These are phyloP conservation scores for Eupeodes latifasciatus DNA, from an alignment of 2,888 invertebrate species.

Conservation along the genomic window DNA sequence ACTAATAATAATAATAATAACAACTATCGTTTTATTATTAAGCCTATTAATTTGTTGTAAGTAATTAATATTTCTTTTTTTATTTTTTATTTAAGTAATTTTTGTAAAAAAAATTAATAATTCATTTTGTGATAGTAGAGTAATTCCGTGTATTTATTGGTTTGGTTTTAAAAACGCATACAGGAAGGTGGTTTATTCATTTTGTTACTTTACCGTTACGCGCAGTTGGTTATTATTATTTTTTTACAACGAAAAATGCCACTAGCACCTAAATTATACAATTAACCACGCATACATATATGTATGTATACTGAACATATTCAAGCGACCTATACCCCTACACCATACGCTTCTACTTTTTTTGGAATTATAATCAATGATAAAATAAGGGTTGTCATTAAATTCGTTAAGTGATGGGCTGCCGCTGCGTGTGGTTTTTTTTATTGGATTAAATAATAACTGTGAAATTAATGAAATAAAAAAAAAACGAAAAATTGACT, in stretches of 20 bases:
- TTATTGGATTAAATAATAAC: conserved; percentile 8
- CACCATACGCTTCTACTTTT: background rate
- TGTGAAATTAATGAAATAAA: conserved; percentile 17
- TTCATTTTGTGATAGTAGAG: conserved; percentile 36
- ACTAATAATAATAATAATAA: conserved; percentile 58
- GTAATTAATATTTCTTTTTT: conserved; percentile 69
- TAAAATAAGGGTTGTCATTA: conserved; percentile 16
- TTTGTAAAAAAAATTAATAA: conserved; percentile 39
- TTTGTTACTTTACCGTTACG: conserved; percentile 22
- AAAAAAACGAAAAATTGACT: background rate
- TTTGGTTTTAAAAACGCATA: conserved; percentile 16
- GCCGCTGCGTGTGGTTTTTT: background rate
- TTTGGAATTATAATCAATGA: background rate
- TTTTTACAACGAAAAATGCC: background rate
- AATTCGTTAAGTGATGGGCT: background rate
- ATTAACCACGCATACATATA: background rate
- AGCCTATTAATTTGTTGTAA: conserved; percentile 74
- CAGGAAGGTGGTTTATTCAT: conserved; percentile 15
- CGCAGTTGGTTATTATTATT: conserved; percentile 1
- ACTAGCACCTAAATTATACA: conserved; percentile 24
- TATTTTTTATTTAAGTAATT: conserved; percentile 37
- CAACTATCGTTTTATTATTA: conserved; percentile 74
- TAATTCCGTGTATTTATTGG: conserved; percentile 25
- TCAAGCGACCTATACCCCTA: background rate
- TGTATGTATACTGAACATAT: too few species aligned